Evolutionary conservation across 2,113 vertebrate species (phyloP), one percentile per base, ranked within the genome.

Genomic region (Alosa alosa): DNA sequence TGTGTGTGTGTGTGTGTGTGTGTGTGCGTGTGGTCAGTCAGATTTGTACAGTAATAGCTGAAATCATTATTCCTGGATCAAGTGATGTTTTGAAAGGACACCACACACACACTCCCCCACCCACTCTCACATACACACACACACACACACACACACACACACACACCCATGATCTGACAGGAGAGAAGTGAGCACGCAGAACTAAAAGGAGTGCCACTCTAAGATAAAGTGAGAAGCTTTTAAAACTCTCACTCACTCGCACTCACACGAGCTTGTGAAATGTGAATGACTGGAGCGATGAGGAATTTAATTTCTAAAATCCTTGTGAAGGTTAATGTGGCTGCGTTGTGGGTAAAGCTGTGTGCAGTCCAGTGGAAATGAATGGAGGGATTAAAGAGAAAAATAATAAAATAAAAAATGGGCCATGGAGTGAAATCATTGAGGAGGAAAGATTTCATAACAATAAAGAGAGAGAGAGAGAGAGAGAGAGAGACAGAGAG

Each of bases 361-460:
- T 9, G 45, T n/a, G 55, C 68, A 81, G 85, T 85, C 88, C 84
- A 84, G 91, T 82, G 90, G 82, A 87, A 83, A 85, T 88, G 64
- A 91, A 85, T 84, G 89, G 25, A n/a, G 84, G 83, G 86, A 92
- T 92, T 93, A 88, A 85, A 86, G 64, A 49, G 11, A 49, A 1
- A 17, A 17, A 55, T 18, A 55, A 55, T 55, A 72, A 78, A 78
- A n/a, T 5, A 78, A 78, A 39, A 78, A 78, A 78, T 17, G 11
- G 11, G 36, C 72, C 72, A 36, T 36, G 13, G 72, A 78, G 72
- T 68, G 64, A 68, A 68, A 31, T 31, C 64, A 68, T 25, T 68
- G 7, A 78, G 31, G 72, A 36, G 36, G 72, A 78, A 13, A 78
- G 72, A 39, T 78, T 39, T 78, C 36, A 78, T 78, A 39, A 78